Base-by-base conservation (phyloP, 2,888 invertebrate genomes). In the Hartigia nigra region DNA sequence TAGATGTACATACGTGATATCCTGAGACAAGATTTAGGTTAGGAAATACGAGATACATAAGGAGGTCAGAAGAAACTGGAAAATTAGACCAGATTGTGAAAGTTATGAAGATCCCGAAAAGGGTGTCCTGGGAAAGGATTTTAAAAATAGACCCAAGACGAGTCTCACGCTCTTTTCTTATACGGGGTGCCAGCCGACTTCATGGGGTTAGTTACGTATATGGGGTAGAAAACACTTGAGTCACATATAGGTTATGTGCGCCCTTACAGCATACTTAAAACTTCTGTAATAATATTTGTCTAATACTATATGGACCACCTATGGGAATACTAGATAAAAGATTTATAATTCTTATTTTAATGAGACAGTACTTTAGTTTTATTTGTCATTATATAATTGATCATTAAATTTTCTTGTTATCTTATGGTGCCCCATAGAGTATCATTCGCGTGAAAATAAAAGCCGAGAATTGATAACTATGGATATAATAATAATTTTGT, bases 341-440 rank as follows among this genome's bases (percentile, higher is more conserved):
- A 23, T 55, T 55, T 9, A 55, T 55, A 23, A 55, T 23, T 55
- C 23, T 55, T 23, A 23, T 23, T 55, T 55, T 23, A 14, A 55
- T 55, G 5, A 23, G 2, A 55, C 76, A 69, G 37, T 39, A 36
- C 1, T 37, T 76, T 37, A 5, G 14, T 23, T 39, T 55, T 76
- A 14, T 76, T 74, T 69, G 74, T 34, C 69, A 35, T 11, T 23
- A 11, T 74, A 76, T 76, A 78, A 78, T 55, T 55, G 55, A 55
- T 72, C 32, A 70, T 31, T 31, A n/a, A 37, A 75, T 14, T 31
- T n/a, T 76, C 14, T 34, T 35, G 14, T 74, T 37, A 69, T 70
- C 74, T 39, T 36, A 35, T 14, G 35, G 72, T 70, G 69, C 72
- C n/a, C 37, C 76, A 76, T 78, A 55, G 76, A 76, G 74, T 78